These are phyloP conservation scores for Trichomycterus rosablanca DNA, from an alignment of 2,113 vertebrate genomes.

Conservation along the genomic window DNA sequence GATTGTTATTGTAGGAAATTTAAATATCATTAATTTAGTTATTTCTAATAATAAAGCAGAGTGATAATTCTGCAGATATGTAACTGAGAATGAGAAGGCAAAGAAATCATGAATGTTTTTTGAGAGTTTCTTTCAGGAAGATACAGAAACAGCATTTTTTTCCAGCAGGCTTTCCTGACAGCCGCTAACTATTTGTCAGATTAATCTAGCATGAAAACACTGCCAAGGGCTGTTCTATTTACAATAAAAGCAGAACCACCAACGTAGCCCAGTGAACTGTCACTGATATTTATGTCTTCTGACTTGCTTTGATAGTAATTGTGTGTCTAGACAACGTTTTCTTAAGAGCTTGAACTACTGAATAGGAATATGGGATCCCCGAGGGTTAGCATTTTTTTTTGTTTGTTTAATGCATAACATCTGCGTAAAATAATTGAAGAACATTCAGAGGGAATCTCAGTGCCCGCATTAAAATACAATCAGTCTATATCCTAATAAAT, in stretches of 20 bases:
- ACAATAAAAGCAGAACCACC: slow-evolving; percentile 33
- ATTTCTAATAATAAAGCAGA: neutral
- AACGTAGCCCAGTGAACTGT: slow-evolving; percentile 2
- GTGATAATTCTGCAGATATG: neutral
- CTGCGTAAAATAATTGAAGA: slow-evolving; percentile 23
- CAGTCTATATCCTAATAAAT: slow-evolving; percentile 14
- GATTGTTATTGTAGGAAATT: no score
- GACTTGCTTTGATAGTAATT: slow-evolving; percentile 33
- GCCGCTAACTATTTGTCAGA: slow-evolving; percentile 53
- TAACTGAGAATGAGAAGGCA: no score
- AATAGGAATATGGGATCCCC: neutral
- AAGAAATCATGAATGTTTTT: slow-evolving; percentile 29
- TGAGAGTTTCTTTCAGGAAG: slow-evolving; percentile 57
- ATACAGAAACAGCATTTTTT: slow-evolving; percentile 42
- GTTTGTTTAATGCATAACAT: neutral
- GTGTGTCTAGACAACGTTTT: slow-evolving; percentile 21
- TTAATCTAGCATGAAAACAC: slow-evolving; percentile 34
- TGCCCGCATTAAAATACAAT: slow-evolving; percentile 5
- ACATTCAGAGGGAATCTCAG: slow-evolving; percentile 18
- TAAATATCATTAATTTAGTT: no score
- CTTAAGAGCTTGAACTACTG: slow-evolving; percentile 12
- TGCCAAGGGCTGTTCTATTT: slow-evolving; percentile 36
- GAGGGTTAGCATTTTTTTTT: neutral
- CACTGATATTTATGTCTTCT: slow-evolving; percentile 26
- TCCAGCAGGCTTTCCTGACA: slow-evolving; percentile 40